A percentile compares a stretch with the other conserved stretches of the same genome.
These are phyloP conservation scores for Diceros bicornis DNA, from an alignment of 2,797 vertebrate genomes.

Conservation along the genomic window DNA sequence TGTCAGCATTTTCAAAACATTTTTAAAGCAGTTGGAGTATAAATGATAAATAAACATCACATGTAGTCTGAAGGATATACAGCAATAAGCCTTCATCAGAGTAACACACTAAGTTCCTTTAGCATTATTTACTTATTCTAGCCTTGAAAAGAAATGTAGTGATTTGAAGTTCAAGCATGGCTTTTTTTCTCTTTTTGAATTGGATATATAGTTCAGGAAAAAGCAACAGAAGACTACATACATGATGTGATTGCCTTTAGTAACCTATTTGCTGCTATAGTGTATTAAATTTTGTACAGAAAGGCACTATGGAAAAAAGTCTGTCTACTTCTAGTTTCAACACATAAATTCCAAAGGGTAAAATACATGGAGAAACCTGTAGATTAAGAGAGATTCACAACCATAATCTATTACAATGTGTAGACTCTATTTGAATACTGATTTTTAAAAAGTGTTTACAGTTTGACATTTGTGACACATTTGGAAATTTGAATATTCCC, in stretches of 20 bases:
- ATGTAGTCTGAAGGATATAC: not conserved
- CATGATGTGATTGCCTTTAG: not conserved
- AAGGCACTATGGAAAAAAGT: not conserved
- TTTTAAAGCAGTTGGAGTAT: not conserved
- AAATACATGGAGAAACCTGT: not conserved
- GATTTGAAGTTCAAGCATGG: slow-evolving; percentile 1
- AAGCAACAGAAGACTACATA: not conserved
- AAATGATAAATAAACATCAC: not conserved
- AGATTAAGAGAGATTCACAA: not conserved
- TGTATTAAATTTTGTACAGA: not conserved
- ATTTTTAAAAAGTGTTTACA: not conserved
- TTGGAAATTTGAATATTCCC: not conserved
- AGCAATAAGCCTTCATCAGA: not conserved
- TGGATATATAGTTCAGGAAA: not conserved
- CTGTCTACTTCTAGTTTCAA: not conserved
- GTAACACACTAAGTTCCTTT: not conserved
- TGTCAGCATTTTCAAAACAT: not conserved
- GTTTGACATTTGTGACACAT: not conserved
- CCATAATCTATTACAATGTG: not conserved
- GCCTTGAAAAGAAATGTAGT: slow-evolving; percentile 33
- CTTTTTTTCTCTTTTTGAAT: not conserved
- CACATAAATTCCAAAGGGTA: not conserved
- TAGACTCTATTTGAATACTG: not conserved
- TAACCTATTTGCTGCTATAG: not conserved
- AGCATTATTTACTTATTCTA: not conserved